phyloP scores from a whole-genome alignment of 37 sponge, comb jelly and placozoan genomes.

The Trichoplax adhaerens region DNA sequence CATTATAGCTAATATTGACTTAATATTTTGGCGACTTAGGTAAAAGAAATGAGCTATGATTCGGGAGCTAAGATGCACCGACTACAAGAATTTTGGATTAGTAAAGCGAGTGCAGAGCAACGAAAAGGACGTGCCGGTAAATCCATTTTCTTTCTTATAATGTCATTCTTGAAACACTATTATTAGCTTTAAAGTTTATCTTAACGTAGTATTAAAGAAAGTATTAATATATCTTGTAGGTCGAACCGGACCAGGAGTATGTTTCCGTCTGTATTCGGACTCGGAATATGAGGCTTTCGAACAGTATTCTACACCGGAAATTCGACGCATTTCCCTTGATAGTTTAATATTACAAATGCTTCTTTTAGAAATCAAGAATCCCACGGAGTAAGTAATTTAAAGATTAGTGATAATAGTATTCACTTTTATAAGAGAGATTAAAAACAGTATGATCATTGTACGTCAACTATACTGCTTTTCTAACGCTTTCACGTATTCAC shows the following conservation, averaged over 20 bases:
- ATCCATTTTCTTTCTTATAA: too few relatives aligned
- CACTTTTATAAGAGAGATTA: too few relatives aligned
- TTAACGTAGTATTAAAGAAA: too few relatives aligned
- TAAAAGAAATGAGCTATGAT: conserved; percentile 96
- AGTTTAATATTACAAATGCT: conserved; percentile 56
- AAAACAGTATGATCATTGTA: too few relatives aligned
- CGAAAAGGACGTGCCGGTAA: conserved; percentile 81
- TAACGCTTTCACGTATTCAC: too few relatives aligned
- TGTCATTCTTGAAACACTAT: too few relatives aligned
- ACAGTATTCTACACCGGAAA: conserved; percentile 82
- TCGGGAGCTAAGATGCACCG: conserved; percentile 59
- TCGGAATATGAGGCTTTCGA: conserved; percentile 67
- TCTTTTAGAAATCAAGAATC: too few relatives aligned
- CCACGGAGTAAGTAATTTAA: too few relatives aligned
- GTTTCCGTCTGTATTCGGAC: conserved; percentile 77
- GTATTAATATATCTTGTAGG: conserved; percentile 15
- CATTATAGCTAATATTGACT: too few relatives aligned
- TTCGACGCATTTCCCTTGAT: conserved; percentile 73
- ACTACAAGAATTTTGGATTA: conserved; percentile 95
- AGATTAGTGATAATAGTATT: too few relatives aligned
- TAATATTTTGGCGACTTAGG: conserved; percentile 11
- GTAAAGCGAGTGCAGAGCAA: conserved; percentile 91
- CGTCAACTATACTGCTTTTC: too few relatives aligned
- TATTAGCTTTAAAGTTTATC: too few relatives aligned
- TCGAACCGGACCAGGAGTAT: conserved; percentile 89